A percentile compares a stretch with the other conserved stretches of the same genome.
These are phyloP conservation scores for Uloborus diversus DNA, from an alignment of 1,140 invertebrate genomes.

Conservation along the genomic window DNA sequence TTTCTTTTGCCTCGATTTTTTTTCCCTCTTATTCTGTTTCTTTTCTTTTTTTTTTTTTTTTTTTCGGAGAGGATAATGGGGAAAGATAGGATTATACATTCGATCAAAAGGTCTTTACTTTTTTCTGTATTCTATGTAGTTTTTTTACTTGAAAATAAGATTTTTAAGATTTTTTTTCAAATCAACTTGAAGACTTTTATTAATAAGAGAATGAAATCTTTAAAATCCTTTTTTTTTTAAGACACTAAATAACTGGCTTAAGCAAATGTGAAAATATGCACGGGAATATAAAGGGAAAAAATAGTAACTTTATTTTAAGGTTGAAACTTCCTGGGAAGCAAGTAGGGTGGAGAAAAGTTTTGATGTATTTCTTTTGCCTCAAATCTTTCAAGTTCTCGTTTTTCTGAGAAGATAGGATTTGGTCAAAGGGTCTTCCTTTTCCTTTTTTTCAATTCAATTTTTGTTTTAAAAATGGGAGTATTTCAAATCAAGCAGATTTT, in stretches of 20 bases:
- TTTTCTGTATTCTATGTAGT: background rate
- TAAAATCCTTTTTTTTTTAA: too few species aligned
- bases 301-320: conserved; percentile 44
- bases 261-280: too few species aligned
- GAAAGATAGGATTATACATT: background rate
- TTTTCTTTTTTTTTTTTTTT: background rate
- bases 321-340: conserved; percentile 39
- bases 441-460: background rate
- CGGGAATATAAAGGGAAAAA: background rate
- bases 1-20: background rate
- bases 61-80: conserved; percentile 4
- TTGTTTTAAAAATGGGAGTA: too few species aligned
- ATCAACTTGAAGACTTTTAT: too few species aligned
- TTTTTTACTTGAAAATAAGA: too few species aligned
- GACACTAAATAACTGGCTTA: too few species aligned
- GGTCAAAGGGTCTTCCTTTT: too few species aligned
- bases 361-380: background rate
- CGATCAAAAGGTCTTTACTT: conserved; percentile 9
- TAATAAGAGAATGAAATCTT: too few species aligned
- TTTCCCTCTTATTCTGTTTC: background rate
- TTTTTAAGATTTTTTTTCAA: background rate
- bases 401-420: too few species aligned
- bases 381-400: background rate
- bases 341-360: background rate
- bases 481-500: too few species aligned